Base-by-base conservation (phyloP, 2,113 vertebrate genomes). In the Condylura cristata region DNA sequence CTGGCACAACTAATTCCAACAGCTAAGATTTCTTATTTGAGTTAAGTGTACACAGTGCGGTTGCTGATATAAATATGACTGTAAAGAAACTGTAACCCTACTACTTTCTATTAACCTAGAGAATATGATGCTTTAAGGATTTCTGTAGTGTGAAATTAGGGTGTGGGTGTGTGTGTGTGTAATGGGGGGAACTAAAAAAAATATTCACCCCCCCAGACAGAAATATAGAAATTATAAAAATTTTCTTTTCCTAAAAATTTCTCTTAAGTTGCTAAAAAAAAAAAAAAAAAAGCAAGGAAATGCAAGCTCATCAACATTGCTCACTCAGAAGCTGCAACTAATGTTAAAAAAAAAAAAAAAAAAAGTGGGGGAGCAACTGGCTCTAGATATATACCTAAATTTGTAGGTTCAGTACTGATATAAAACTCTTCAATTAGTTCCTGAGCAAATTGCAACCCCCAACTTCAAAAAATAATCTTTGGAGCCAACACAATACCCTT, bases 1-100 rank as follows among this genome's bases (percentile, higher is more conserved):
- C 53, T 22, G 7, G 53, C 53, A 56, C 22, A 5, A 56, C 16
- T 17, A 51, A 51, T 51, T 48, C 48, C 48, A 51, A 17, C 13
- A 51, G 46, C 79, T 91, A 48, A 84, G 37, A 65, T 79, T 89
- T 79, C 71, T 78, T 89, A 53, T 70, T 86, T 86, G 86, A 81
- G 61, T 66, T 51, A 85, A 72, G 24, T 85, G 39, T 26, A 37
- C 32, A 32, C 39, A 94, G 58, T 86, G 44, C 17, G 32, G 46
- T 16, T 83, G 46, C 8, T 37, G 44, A 95, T 53, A 79, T 71
- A 70, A 78, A 17, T 83, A 79, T 58, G 46, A 48, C 24, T 84
- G 16, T 12, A 89, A 51, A 92, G 53, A 95, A 89, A 72, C 32
- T 20, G 2, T 3, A 78, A 34, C 37, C 88, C 37, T 70, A 63